Base-by-base conservation (phyloP, 2,113 vertebrate species). In the Pantherophis guttatus region DNA sequence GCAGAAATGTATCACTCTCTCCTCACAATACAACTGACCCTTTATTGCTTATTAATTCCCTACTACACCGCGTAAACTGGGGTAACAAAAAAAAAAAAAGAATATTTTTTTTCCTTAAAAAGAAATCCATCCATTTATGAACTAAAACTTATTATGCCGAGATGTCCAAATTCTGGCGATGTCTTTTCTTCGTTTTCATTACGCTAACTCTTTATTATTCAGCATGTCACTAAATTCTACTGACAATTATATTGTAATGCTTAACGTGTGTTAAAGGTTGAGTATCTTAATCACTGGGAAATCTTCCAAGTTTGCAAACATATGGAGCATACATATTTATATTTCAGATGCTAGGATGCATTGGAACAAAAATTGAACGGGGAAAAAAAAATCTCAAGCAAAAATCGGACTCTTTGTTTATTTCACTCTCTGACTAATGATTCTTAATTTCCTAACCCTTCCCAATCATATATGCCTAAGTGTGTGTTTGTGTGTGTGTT, bases 401-500 rank as follows among this genome's bases (percentile, higher is more conserved):
- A 29, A 6, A 91, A 92, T 86, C 70, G 92, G 1, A 9, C n/a
- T n/a, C 54, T 85, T 24, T 91, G 93, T 33, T 0, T 81, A 57
- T 91, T 94, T 92, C 75, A 54, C 88, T 23, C 23, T 94, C 92
- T 59, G 94, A 81, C 58, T 93, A 88, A 93, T 91, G 57, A 94
- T 24, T 39, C 39, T 8, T 21, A 1, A 62, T 87, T 91, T 93
- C 24, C 57, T 57, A 94, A 94, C 59, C 12, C 90, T 94, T 94
- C 92, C 54, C 89, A 94, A 0, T 0, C 75, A 53, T 62, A 11
- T 92, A 54, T 39, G 48, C 65, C 92, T 94, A 88, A 92, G 93
- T 86, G 87, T 52, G 53, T 93, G 88, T 91, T 88, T 86, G 13
- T 39, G 70, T 17, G 70, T 44, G n/a, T 59, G 23, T 70, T 1